Conservation (phyloP, 2,797 vertebrate species). For the Corythornis leucogaster region DNA sequence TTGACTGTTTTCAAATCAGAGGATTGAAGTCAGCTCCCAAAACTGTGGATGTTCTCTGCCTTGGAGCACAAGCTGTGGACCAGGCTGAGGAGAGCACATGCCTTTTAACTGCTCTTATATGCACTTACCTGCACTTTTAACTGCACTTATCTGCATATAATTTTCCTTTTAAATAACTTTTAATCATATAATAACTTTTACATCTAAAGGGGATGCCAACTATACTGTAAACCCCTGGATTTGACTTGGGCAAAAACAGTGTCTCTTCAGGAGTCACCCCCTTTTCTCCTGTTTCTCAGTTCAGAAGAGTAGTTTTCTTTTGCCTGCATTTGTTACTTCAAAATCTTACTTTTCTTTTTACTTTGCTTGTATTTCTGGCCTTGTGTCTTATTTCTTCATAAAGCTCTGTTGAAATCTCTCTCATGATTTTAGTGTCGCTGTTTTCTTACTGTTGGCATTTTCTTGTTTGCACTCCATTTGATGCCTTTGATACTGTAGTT, state of each 20-base stretch:
- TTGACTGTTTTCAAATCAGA: not conserved
- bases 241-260: not conserved
- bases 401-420: not conserved
- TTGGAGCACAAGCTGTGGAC: accelerated
- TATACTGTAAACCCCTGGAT: not conserved
- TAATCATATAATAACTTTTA: not conserved
- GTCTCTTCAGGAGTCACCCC: not conserved
- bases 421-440: not conserved
- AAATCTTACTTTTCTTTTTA: not conserved
- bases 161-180: not conserved
- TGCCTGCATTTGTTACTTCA: not conserved
- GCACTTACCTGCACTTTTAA: too few relatives aligned
- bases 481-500: not conserved
- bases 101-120: not conserved
- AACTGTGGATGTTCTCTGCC: not conserved
- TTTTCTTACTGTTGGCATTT: not conserved
- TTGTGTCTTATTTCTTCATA: not conserved
- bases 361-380: not conserved
- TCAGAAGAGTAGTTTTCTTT: not conserved
- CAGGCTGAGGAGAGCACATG: accelerated
- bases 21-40: not conserved
- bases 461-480: not conserved
- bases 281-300: not conserved
- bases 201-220: not conserved
- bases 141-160: not conserved